A percentile compares a stretch with the other conserved stretches of the same genome.
Evolutionary conservation across 2,797 vertebrate species (phyloP).

Genomic region (Hydrophis major): DNA sequence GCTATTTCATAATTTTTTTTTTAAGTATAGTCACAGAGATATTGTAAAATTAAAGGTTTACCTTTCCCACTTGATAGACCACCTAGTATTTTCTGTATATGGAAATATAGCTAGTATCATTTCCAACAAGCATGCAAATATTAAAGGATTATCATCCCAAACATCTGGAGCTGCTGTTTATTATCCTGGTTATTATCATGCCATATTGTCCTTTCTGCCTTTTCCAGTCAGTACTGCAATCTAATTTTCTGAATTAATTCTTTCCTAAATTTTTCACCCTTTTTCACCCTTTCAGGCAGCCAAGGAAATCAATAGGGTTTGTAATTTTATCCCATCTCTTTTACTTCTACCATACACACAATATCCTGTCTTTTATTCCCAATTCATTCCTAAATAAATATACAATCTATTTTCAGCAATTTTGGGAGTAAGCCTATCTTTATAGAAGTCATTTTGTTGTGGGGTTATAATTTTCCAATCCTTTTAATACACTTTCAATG

Average conservation of each 20-base stretch:
- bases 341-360: background rate
- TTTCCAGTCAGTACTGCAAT: background rate
- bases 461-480: background rate
- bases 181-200: background rate
- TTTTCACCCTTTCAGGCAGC: background rate
- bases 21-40: background rate
- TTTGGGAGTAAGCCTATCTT: background rate
- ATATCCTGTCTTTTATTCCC: background rate
- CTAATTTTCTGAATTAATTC: background rate
- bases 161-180: background rate
- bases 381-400: background rate
- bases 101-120: background rate
- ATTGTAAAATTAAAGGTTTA: background rate
- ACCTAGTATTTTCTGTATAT: background rate
- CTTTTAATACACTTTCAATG: background rate
- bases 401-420: background rate
- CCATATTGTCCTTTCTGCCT: background rate
- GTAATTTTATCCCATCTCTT: background rate
- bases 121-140: background rate
- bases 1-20: background rate
- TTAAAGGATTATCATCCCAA: background rate
- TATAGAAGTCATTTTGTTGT: background rate
- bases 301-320: background rate
- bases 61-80: background rate
- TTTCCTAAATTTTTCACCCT: background rate